Conservation (phyloP, 2,888 invertebrate genomes). For the Idaea aversata region DNA sequence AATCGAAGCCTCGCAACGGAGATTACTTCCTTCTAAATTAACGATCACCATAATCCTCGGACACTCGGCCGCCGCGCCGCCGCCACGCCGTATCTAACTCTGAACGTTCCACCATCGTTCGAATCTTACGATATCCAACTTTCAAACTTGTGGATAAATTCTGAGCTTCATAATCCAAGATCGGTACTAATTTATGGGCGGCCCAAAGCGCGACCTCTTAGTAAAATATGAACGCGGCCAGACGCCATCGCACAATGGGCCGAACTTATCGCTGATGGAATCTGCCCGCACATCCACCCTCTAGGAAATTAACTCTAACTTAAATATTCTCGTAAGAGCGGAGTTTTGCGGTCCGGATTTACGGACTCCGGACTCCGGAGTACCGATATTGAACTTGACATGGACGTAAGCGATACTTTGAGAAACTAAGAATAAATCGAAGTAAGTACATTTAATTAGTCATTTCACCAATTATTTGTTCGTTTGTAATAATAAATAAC, state of each 20-base stretch:
- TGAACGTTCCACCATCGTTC: conserved; percentile 28
- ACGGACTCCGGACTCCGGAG: conserved; percentile 11
- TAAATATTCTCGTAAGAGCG: conserved; percentile 26
- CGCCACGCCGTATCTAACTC: conserved; percentile 8
- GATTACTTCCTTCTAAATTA: conserved; percentile 37
- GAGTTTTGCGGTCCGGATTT: conserved; percentile 16
- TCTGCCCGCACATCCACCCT: conserved; percentile 21
- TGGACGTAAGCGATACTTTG: background rate
- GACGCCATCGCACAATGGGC: conserved; percentile 36
- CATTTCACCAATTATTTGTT: no score
- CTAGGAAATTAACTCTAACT: conserved; percentile 28
- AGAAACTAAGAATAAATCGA: no score
- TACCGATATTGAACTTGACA: conserved; percentile 5
- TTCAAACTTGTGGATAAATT: conserved; percentile 34
- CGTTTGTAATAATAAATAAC: no score
- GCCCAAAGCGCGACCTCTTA: conserved; percentile 39
- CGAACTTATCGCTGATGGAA: conserved; percentile 39
- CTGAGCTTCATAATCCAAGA: conserved; percentile 35
- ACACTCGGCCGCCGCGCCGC: conserved; percentile 30
- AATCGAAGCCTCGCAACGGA: conserved; percentile 32
- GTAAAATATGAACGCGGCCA: conserved; percentile 45
- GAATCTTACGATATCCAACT: conserved; percentile 35
- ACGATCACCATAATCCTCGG: conserved; percentile 37
- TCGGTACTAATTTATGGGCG: conserved; percentile 34
- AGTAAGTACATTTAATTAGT: no score